phyloP scores from a whole-genome alignment of 1,140 invertebrate genomes.

The Stenopsyche tienmushanensis region DNA sequence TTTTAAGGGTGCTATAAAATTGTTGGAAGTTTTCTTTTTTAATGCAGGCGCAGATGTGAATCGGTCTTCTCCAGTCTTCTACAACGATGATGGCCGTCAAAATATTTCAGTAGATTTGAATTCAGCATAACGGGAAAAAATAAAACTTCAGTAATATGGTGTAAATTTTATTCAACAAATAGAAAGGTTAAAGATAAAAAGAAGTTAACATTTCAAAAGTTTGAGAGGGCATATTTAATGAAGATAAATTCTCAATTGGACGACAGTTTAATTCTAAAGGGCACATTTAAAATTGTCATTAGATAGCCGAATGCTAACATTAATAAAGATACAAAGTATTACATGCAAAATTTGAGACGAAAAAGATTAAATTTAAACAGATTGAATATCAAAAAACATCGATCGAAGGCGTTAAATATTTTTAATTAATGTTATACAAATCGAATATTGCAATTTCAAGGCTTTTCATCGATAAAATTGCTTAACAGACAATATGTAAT shows the following conservation, averaged over 20 bases:
- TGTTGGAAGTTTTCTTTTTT: no score
- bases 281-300: background rate
- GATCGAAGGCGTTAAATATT: no score
- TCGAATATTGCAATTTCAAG: slow-evolving; percentile 24
- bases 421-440: no score
- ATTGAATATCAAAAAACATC: no score
- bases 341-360: no score
- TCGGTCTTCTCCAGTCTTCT: no score
- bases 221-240: background rate
- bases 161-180: background rate
- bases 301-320: background rate
- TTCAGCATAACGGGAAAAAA: no score
- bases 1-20: no score
- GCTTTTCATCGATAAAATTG: slow-evolving; percentile 16
- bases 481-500: slow-evolving; percentile 14
- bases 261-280: background rate
- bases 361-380: background rate
- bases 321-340: background rate
- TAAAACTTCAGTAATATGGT: background rate
- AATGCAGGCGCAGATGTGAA: no score
- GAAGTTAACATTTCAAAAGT: background rate
- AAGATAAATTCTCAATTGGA: background rate
- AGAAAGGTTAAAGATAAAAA: background rate
- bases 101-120: no score
- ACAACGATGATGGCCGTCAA: no score